Evolutionary conservation across 92 coral and sea anemone genomes (phyloP).

Genomic region (Epizoanthus fatuus): DNA sequence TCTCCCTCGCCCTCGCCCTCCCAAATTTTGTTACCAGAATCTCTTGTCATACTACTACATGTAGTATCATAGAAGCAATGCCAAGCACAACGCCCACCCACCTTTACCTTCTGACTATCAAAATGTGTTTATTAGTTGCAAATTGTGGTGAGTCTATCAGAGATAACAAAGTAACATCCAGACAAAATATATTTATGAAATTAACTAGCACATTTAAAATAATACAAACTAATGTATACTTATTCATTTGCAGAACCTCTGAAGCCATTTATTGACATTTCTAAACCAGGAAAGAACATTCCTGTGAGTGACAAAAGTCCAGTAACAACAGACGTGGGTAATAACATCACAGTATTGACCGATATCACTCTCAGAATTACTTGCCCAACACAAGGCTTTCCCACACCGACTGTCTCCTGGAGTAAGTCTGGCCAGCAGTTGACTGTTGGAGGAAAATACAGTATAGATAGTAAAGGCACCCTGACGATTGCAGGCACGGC

Average conservation of each 20-base stretch:
- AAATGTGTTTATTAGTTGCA: background rate
- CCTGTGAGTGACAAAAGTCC: conserved; percentile 52
- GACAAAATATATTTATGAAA: background rate
- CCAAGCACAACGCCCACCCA: too few species aligned
- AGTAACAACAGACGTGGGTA: conserved; percentile 74
- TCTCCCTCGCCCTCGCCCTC: too few species aligned
- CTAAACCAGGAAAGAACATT: conserved; percentile 34
- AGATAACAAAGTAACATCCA: background rate
- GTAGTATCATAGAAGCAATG: too few species aligned
- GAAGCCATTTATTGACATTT: conserved; percentile 21
- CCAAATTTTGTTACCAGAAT: too few species aligned
- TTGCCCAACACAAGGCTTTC: conserved; percentile 92
- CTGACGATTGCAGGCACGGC: conserved; percentile 12
- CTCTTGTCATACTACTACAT: too few species aligned
- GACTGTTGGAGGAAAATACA: conserved; percentile 16
- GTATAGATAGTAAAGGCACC: conserved; percentile 13
- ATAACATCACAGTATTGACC: conserved; percentile 70
- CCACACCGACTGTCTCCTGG: conserved; percentile 90
- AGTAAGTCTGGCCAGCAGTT: conserved; percentile 75
- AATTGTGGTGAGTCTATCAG: background rate
- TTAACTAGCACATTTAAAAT: background rate
- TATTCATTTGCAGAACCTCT: conserved; percentile 12
- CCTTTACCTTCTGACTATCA: too few species aligned
- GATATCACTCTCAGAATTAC: conserved; percentile 75
- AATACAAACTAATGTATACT: background rate